Conservation (phyloP, 2,888 invertebrate species). For the Opisthograptis luteolata region DNA sequence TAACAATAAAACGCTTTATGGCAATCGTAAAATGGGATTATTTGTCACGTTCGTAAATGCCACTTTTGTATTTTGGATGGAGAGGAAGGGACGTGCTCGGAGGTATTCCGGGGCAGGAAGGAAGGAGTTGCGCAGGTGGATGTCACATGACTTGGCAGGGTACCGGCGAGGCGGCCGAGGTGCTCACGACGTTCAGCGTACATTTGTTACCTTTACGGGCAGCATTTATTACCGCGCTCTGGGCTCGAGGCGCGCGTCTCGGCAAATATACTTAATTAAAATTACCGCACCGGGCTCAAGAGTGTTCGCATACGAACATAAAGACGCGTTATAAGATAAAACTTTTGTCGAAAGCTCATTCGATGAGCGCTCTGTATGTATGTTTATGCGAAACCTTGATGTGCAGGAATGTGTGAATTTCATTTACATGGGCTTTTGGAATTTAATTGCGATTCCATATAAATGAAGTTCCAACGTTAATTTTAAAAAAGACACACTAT, state of each 20-base stretch:
- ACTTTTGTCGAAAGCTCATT: constrained; percentile 51
- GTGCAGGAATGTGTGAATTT: constrained; percentile 9
- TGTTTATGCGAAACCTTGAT: constrained; percentile 13
- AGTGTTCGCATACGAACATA: constrained; percentile 58
- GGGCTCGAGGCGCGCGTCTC: constrained; percentile 54
- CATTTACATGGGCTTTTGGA: constrained; percentile 7
- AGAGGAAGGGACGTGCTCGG: constrained; percentile 44
- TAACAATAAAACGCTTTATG: constrained; percentile 36
- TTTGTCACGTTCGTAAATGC: constrained; percentile 41
- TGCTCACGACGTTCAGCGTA: constrained; percentile 42
- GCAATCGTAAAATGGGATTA: constrained; percentile 39
- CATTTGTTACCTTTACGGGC: constrained; percentile 74
- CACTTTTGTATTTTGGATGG: constrained; percentile 42
- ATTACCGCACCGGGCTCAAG: constrained; percentile 69
- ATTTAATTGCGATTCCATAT: constrained; percentile 6
- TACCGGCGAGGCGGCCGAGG: constrained; percentile 36
- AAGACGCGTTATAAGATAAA: constrained; percentile 63
- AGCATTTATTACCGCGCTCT: constrained; percentile 69
- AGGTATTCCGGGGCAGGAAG: constrained; percentile 59
- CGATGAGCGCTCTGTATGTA: constrained; percentile 34
- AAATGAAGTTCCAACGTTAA: not conserved
- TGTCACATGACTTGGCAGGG: constrained; percentile 57
- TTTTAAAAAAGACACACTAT: not conserved
- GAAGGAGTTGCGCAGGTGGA: constrained; percentile 64
- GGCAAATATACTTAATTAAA: constrained; percentile 80